Evolutionary conservation across 2,113 vertebrate species (phyloP).

Genomic region (Scalopus aquaticus): DNA sequence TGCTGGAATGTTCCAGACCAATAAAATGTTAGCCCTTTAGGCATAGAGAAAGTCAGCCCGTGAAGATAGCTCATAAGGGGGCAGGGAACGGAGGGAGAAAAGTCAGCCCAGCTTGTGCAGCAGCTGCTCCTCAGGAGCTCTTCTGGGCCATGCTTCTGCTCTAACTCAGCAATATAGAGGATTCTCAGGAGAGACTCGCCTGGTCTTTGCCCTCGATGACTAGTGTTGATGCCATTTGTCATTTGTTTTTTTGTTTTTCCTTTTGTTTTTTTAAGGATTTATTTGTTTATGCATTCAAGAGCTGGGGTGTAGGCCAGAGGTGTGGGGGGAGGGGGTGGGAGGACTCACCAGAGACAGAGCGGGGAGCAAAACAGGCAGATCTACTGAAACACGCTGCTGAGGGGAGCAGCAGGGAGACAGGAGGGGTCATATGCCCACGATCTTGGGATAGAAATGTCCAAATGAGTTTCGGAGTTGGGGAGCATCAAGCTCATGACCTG

Average conservation of each 20-base stretch:
- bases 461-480: too few species aligned
- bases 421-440: not conserved
- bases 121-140: too few species aligned
- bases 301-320: too few species aligned
- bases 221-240: rapidly evolving
- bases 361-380: too few species aligned
- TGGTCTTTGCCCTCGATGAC: not conserved
- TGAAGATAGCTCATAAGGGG: not conserved
- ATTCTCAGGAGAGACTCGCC: rapidly evolving
- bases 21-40: not conserved
- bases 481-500: rapidly evolving
- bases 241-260: too few species aligned
- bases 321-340: too few species aligned
- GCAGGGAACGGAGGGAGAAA: not conserved
- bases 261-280: too few species aligned
- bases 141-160: not conserved
- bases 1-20: conserved; percentile 14
- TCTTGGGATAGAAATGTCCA: not conserved
- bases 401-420: not conserved
- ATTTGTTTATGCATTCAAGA: too few species aligned
- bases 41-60: not conserved
- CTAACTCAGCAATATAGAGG: rapidly evolving
- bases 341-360: too few species aligned
- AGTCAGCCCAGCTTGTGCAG: not conserved
- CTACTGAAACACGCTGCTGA: too few species aligned